Base-by-base conservation (phyloP, 2,888 invertebrate species). In the Bimastos eiseni region DNA sequence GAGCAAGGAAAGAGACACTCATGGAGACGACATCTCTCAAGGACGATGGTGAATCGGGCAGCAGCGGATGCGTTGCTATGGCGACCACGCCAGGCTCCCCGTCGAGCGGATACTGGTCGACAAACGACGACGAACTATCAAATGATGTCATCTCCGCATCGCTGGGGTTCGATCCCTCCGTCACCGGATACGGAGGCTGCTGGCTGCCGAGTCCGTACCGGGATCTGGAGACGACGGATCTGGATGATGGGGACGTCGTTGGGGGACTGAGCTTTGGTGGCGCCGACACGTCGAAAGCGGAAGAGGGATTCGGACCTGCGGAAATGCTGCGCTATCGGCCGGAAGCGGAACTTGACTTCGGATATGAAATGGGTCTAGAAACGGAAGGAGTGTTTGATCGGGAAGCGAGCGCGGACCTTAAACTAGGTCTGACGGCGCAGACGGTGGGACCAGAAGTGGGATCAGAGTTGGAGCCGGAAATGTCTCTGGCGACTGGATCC, bases 101-200 rank as follows among this genome's bases (percentile, higher is more conserved):
- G 86, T 86, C 86, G 86, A 86, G 86, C 24, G 86, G 86, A 21
- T 86, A 86, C 24, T 86, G 86, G 86, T 86, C 86, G 86, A 86
- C 86, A 36, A 86, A 86, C 86, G 86, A 86, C 21, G 86, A 86
- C 36, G 86, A 86, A 4, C 21, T 86, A 19, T 37, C 70, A n/a
- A 70, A 70, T 70, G 70, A 70, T n/a, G 70, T 70, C 70, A 70
- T 70, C 11, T 70, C 70, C 70, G 70, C 70, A 70, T 70, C 70
- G 8, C 70, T 70, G 8, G 70, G 70, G 11, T 70, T 70, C 70
- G 70, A 70, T 70, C 70, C 70, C 11, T 70, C 70, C 30, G n/a
- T n/a, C 30, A 17, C 13, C 70, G 70, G 70, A 70, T 70, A 70
- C 70, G 70, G 70, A 70, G n/a, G 70, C 70, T 70, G 70, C n/a